A percentile compares a stretch with the other conserved stretches of the same genome.
Conservation (phyloP, 2,113 vertebrate species). For the Toxotes chatareus region DNA sequence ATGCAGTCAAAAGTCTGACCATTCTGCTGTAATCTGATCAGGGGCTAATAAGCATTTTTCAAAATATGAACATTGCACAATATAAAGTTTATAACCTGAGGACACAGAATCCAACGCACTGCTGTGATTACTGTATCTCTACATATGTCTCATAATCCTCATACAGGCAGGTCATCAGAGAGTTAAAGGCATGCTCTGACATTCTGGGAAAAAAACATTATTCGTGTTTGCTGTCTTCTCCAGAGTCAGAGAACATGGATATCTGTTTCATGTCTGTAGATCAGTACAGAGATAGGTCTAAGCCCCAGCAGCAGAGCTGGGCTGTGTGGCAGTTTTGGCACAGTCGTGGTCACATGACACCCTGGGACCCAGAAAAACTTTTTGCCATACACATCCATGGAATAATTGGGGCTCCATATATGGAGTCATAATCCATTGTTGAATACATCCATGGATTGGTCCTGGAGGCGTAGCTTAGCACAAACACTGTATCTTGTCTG, state of each 20-base stretch:
- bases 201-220: background rate
- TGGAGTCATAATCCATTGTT: background rate
- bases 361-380: background rate
- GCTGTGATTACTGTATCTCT: background rate
- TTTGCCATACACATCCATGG: background rate
- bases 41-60: conserved; percentile 9
- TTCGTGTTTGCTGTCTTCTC: background rate
- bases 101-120: background rate
- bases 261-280: background rate
- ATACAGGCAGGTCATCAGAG: background rate
- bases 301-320: background rate
- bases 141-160: background rate
- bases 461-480: background rate
- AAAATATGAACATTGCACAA: background rate
- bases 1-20: conserved; percentile 1
- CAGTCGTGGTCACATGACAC: background rate
- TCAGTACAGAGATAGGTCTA: conserved; percentile 1
- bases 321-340: conserved; percentile 7
- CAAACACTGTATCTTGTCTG: background rate
- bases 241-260: background rate
- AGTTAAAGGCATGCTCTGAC: background rate
- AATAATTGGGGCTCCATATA: background rate
- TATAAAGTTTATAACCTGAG: background rate
- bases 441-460: background rate
- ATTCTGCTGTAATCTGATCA: conserved; percentile 13